These are phyloP conservation scores for Leptodactylus fallax DNA, from an alignment of 2,797 vertebrate species.

Conservation along the genomic window DNA sequence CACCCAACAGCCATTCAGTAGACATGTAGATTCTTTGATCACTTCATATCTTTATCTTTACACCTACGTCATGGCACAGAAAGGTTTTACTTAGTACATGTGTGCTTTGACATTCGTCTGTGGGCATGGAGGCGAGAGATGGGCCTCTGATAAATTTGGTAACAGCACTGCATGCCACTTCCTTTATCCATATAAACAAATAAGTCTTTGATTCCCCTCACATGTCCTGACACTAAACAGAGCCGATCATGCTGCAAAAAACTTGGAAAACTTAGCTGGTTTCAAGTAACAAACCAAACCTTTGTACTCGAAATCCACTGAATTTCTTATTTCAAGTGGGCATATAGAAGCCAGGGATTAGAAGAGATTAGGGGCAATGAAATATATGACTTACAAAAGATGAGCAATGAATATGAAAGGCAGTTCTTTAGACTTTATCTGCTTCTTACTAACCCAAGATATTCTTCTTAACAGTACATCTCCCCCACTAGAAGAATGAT, in stretches of 20 bases:
- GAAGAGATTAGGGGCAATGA: not conserved
- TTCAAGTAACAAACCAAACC: not conserved
- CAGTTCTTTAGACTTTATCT: not conserved
- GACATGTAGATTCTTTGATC: constrained; percentile 30
- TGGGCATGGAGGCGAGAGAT: not conserved
- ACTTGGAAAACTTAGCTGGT: not conserved
- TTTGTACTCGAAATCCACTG: not conserved
- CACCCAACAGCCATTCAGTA: not conserved
- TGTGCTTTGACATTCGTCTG: constrained; percentile 24
- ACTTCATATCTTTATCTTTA: not conserved
- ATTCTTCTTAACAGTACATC: not conserved
- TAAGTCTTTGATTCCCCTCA: constrained; percentile 18
- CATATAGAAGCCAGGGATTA: constrained; percentile 1
- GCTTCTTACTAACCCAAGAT: not conserved
- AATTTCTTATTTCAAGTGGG: constrained; percentile 11
- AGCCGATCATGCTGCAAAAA: constrained; percentile 9
- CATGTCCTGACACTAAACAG: constrained; percentile 17
- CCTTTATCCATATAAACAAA: constrained; percentile 34
- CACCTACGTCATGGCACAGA: constrained; percentile 8
- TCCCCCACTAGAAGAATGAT: not conserved
- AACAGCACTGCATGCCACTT: constrained; percentile 2
- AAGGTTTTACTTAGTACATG: not conserved
- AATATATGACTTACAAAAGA: not conserved
- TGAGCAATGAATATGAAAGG: not conserved
- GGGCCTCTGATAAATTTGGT: constrained; percentile 4